Base-by-base conservation (phyloP, 1,140 invertebrate species). In the Cherax destructor region DNA sequence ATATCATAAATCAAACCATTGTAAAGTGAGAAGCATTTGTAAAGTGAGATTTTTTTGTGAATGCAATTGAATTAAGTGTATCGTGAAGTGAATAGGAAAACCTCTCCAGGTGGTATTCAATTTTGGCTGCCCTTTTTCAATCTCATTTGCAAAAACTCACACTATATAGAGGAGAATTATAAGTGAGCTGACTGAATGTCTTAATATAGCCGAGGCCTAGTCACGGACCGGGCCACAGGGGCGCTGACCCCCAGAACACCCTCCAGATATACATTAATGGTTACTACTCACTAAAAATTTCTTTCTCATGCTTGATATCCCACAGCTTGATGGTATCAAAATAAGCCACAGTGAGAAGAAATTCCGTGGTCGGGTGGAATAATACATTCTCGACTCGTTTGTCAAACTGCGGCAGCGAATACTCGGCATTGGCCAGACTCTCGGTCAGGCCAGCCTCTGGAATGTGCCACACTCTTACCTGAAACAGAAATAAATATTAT, bases 391-490 rank as follows among this genome's bases (percentile, higher is more conserved):
- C 97, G 1, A 98, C 97, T 92, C 97, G 95, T 74, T 97, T 95
- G 94, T 98, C 97, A 93, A 97, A 96, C 93, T 97, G 97, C 41
- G 97, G 97, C 93, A 98, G 96, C 1, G 96, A 96, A 90, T 97
- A 97, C 94, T 98, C 97, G 0, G 97, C 96, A 94, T 97, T 97
- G 59, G 96, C 96, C 0, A 98, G 94, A n/a, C 97, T 97, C 94
- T 97, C 96, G 94, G 97, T 96, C 72, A 98, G 94, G 4, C 97
- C 97, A 92, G 96, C 95, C 93, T 96, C 96, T 21, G 97, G 97
- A 94, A 98, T 97, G 92, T 97, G 96, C 97, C 97, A 98, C 56
- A 98, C 95, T 95, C 98, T 98, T 6, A 98, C 96, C 96, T 97
- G 93, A 56, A 56, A 56, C 52, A 56, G 9, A 56, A 56, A 56